Evolutionary conservation across 2,113 vertebrate genomes (phyloP), one percentile per base, ranked within the genome.

Genomic region (Hippocampus barbouri): DNA sequence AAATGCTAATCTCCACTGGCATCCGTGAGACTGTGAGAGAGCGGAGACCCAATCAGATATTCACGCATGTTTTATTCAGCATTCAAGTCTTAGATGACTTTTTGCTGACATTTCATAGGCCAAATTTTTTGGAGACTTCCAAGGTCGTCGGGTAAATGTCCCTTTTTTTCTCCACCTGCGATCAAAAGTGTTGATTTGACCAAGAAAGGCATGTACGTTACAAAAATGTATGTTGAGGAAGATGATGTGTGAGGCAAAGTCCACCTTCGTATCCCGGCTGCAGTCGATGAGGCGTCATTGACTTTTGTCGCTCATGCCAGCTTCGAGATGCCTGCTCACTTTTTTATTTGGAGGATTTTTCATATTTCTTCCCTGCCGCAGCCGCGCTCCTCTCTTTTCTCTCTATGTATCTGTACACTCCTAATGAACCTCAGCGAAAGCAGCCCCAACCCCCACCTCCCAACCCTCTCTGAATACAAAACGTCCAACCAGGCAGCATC

Each of bases 401-500:
- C 27, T 18, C 15, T 9, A 8, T 38, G 34, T 34, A 61, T 34
- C 59, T 74, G 68, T 60, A 54, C 70, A 76, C 76, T 60, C 23
- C 67, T 87, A 86, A 87, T 86, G 84, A 89, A 79, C 54, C 1
- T 0, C 59, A 69, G 70, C 62, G 57, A 11, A 69, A 69, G 67
- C 12, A 61, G 76, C 82, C 60, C 69, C 75, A 10, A 0, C 43
- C 8, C 43, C 43, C 43, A 4, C 43, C 12, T 1, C 2, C 43
- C 43, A 14, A 10, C 43, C 79, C 12, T 27, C 23, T 81, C 77
- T 82, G 74, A 88, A 85, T 88, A 77, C 79, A 76, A 83, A 83
- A 77, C 70, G 77, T 61, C 30, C 45, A 75, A 54, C 70, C 85
- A 84, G 80, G 77, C 84, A 78, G 51, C 66, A 75, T 82, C 83